Conservation (phyloP, 2,888 invertebrate genomes). For the Chalcosyrphus nemorum region DNA sequence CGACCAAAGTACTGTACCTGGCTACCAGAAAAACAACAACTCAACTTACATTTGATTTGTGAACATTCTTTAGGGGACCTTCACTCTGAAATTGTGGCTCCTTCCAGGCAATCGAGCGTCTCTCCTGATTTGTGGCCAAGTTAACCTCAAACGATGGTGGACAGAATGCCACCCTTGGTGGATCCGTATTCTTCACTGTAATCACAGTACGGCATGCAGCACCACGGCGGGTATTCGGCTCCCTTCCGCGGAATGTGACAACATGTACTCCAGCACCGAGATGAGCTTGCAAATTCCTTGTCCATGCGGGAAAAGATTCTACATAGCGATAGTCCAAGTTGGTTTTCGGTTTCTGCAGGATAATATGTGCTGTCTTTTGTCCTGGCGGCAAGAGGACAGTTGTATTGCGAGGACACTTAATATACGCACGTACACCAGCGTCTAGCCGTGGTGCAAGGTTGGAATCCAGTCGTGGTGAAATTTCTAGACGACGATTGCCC, state of each 20-base stretch:
- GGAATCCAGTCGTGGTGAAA: constrained; percentile 51
- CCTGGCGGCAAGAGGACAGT: constrained; percentile 83
- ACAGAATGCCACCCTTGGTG: constrained; percentile 84
- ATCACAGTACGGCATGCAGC: constrained; percentile 85
- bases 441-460: no score
- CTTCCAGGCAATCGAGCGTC: constrained; percentile 85
- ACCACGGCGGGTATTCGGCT: constrained; percentile 83
- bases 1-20: background rate
- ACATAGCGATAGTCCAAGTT: constrained; percentile 87
- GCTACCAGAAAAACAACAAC: background rate
- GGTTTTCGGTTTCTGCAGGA: constrained; percentile 84
- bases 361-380: constrained; percentile 78
- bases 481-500: background rate
- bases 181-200: constrained; percentile 84
- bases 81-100: constrained; percentile 84
- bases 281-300: constrained; percentile 84
- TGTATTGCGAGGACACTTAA: constrained; percentile 86
- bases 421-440: constrained; percentile 83
- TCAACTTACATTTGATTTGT: constrained; percentile 84
- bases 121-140: constrained; percentile 83
- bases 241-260: constrained; percentile 85
- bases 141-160: constrained; percentile 85
- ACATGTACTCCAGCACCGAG: constrained; percentile 84
- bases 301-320: constrained; percentile 85
- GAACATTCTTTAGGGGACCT: constrained; percentile 83